These are phyloP conservation scores for Psittacara wagleri DNA, from an alignment of 2,113 vertebrate species.

Conservation along the genomic window DNA sequence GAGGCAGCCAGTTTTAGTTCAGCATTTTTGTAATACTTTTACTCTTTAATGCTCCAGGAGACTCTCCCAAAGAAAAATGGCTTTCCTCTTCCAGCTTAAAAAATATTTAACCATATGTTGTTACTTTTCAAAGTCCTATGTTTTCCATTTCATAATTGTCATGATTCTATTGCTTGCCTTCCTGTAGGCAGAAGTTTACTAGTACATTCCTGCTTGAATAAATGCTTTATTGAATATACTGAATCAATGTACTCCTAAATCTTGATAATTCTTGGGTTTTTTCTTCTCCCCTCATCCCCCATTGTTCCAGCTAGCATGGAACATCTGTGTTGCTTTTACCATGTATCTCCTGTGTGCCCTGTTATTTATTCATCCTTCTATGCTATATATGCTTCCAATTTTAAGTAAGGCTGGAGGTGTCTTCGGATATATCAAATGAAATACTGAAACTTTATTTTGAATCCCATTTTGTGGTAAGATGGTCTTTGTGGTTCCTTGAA, in stretches of 20 bases:
- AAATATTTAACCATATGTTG: background rate
- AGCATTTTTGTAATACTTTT: background rate
- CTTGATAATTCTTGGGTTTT: background rate
- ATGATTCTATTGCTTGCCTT: background rate
- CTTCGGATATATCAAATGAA: background rate
- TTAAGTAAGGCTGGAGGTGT: background rate
- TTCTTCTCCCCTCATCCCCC: background rate
- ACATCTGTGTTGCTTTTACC: background rate
- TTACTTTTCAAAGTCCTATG: background rate
- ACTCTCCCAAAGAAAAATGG: background rate
- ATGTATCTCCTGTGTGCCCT: background rate
- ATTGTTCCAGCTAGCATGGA: background rate
- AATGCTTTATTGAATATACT: background rate
- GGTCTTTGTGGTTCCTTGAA: background rate
- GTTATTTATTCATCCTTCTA: background rate
- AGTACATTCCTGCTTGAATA: background rate
- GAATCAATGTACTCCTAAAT: background rate
- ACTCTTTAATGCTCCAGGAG: background rate
- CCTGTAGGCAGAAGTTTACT: background rate
- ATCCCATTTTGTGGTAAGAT: background rate
- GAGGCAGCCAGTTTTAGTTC: background rate
- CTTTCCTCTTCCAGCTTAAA: background rate
- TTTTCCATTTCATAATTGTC: background rate
- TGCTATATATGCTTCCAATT: background rate
- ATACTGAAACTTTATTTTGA: slow-evolving; percentile 1